Evolutionary conservation across 2,797 vertebrate genomes (phyloP).

Genomic region (Peromyscus eremicus): DNA sequence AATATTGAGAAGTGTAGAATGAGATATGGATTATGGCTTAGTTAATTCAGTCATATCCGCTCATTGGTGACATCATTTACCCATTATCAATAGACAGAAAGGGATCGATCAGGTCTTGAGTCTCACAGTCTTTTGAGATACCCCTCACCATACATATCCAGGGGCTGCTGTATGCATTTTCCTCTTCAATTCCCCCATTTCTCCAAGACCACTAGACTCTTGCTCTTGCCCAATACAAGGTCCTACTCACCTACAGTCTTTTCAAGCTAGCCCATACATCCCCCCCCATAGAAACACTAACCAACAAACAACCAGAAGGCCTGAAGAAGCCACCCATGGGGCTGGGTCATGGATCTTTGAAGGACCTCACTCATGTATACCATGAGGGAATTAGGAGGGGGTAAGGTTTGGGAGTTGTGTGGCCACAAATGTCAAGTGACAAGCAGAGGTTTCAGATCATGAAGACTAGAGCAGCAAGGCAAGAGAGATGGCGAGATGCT

Average conservation of each 20-base stretch:
- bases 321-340: neutral
- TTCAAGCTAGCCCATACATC: fast-evolving
- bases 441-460: neutral
- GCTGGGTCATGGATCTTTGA: neutral
- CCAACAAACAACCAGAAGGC: neutral
- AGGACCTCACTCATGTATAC: neutral
- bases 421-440: neutral
- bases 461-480: neutral
- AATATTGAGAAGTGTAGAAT: neutral
- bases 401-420: neutral
- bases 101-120: neutral
- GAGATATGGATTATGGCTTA: neutral
- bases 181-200: neutral
- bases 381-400: neutral
- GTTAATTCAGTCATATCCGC: neutral
- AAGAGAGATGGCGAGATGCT: too few relatives aligned
- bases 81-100: neutral
- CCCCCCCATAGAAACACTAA: neutral
- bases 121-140: neutral
- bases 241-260: neutral
- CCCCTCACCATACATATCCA: fast-evolving
- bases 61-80: neutral
- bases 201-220: neutral
- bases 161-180: fast-evolving
- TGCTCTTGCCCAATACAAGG: neutral